A percentile compares a stretch with the other conserved stretches of the same genome.
phyloP scores from a whole-genome alignment of 2,888 invertebrate genomes.

The Xiphydria camelus region DNA sequence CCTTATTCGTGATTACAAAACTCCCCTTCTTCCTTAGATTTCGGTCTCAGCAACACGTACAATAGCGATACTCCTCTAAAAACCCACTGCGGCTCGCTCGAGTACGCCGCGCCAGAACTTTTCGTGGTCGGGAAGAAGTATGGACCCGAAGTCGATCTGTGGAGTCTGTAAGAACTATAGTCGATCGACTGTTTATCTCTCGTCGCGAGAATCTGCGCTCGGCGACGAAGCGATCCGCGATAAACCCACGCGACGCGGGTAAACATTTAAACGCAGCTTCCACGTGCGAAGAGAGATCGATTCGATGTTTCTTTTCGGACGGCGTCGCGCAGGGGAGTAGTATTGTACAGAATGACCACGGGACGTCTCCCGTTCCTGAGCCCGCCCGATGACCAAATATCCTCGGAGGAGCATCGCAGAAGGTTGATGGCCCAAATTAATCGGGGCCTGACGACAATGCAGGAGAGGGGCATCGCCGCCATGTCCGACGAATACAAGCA shows the following conservation, averaged over 20 bases:
- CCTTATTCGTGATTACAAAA: not conserved
- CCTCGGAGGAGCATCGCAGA: constrained; percentile 63
- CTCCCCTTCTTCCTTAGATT: constrained; percentile 61
- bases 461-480: constrained; percentile 61
- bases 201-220: too few relatives aligned
- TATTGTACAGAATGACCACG: constrained; percentile 75
- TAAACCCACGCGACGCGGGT: too few relatives aligned
- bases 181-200: too few relatives aligned
- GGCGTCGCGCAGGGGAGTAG: constrained; percentile 71
- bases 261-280: too few relatives aligned
- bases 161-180: constrained; percentile 73
- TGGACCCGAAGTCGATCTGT: constrained; percentile 77
- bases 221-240: too few relatives aligned
- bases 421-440: constrained; percentile 69
- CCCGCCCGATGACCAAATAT: constrained; percentile 51
- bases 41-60: constrained; percentile 75
- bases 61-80: constrained; percentile 64
- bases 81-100: constrained; percentile 79
- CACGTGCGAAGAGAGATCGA: too few relatives aligned
- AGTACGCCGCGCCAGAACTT: constrained; percentile 79
- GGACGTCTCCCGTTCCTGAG: constrained; percentile 71
- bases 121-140: constrained; percentile 71
- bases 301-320: too few relatives aligned
- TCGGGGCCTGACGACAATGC: constrained; percentile 66
- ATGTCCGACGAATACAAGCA: constrained; percentile 57